Percentiles rank a stretch among this genome's conserved stretches.
These are phyloP conservation scores for Hyposoter dolosus DNA, from an alignment of 2,888 invertebrate genomes.

Conservation along the genomic window DNA sequence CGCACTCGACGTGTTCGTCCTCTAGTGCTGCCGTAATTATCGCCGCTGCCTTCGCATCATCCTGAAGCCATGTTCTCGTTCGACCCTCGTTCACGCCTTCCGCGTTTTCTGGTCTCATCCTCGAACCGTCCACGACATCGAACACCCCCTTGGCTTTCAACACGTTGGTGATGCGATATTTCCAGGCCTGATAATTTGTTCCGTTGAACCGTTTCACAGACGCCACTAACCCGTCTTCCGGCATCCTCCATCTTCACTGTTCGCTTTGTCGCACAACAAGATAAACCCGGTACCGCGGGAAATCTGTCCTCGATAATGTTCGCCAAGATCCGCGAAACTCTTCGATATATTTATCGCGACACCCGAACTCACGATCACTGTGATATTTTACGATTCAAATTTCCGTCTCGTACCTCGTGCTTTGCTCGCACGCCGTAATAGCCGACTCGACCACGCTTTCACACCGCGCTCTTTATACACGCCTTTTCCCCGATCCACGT, in stretches of 20 bases:
- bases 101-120: constrained; percentile 48
- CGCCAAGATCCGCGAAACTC: constrained; percentile 19
- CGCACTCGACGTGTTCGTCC: constrained; percentile 48
- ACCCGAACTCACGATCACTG: constrained; percentile 29
- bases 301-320: constrained; percentile 16
- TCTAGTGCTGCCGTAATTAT: constrained; percentile 50
- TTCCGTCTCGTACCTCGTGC: constrained; percentile 32
- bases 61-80: constrained; percentile 53
- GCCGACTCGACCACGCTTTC: constrained; percentile 43
- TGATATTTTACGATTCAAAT: constrained; percentile 19
- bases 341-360: background rate
- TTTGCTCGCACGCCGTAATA: constrained; percentile 9
- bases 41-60: constrained; percentile 61
- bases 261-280: constrained; percentile 8
- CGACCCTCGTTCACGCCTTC: constrained; percentile 42
- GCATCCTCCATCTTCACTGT: constrained; percentile 44
- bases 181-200: constrained; percentile 61
- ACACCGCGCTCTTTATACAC: constrained; percentile 25
- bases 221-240: constrained; percentile 51
- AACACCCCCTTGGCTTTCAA: constrained; percentile 59
- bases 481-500: constrained; percentile 26
- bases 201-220: constrained; percentile 59
- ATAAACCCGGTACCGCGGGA: background rate
- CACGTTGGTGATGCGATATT: constrained; percentile 40
- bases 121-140: constrained; percentile 60